Evolutionary conservation across 2,888 invertebrate genomes (phyloP).

Genomic region (Pterobdella sp.): DNA sequence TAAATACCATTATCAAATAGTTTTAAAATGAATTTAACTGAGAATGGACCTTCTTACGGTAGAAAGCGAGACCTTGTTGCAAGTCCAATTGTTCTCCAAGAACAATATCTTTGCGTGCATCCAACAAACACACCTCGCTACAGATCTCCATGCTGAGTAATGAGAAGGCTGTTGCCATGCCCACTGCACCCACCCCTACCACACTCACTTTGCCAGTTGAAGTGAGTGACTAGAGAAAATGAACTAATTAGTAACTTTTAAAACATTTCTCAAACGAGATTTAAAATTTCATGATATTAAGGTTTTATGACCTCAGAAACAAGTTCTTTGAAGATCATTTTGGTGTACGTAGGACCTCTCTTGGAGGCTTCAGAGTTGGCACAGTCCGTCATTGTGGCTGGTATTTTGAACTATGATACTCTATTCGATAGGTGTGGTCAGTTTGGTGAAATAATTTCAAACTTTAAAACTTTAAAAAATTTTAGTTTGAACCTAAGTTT

Average conservation of each 20-base stretch:
- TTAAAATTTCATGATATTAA: neutral
- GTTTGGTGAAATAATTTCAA: neutral
- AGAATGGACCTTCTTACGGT: conserved; percentile 46
- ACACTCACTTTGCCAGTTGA: conserved; percentile 64
- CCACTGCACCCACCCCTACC: conserved; percentile 75
- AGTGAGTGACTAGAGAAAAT: no score
- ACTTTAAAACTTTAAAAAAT: neutral
- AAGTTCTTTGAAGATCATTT: conserved; percentile 27
- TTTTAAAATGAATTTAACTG: neutral
- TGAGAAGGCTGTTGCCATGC: conserved; percentile 82
- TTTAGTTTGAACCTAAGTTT: neutral
- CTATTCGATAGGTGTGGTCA: no score
- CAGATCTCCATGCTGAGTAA: conserved; percentile 59
- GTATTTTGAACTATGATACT: no score
- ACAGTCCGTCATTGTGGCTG: conserved; percentile 19
- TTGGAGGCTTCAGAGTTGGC: conserved; percentile 23
- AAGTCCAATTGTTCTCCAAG: conserved; percentile 83
- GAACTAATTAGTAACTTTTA: no score
- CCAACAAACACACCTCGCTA: conserved; percentile 73
- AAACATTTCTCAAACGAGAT: no score
- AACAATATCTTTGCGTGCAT: conserved; percentile 71
- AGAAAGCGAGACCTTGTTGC: conserved; percentile 74
- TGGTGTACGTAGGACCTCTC: conserved; percentile 27
- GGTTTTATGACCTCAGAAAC: conserved; percentile 21
- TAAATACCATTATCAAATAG: neutral